These are phyloP conservation scores for Apoderus coryli DNA, from an alignment of 2,888 invertebrate species.

Conservation along the genomic window DNA sequence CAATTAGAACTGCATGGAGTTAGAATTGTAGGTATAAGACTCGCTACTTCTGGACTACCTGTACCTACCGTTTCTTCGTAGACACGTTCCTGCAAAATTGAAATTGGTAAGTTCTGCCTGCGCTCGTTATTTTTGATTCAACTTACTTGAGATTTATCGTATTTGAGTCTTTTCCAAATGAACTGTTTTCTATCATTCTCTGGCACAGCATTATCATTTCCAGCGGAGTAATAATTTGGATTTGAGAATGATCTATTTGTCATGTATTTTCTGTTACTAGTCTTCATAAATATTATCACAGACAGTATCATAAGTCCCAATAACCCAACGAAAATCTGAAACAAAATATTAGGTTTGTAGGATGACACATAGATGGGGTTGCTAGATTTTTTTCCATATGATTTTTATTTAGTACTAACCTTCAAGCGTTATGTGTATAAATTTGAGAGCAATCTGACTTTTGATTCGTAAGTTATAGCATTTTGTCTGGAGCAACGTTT, in stretches of 20 bases:
- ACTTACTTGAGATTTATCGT: slow-evolving; percentile 59
- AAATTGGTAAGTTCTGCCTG: too few relatives aligned
- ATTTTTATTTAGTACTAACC: too few relatives aligned
- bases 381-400: too few relatives aligned
- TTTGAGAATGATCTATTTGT: slow-evolving; percentile 67
- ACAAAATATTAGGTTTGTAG: too few relatives aligned
- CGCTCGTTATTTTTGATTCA: too few relatives aligned
- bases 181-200: slow-evolving; percentile 40
- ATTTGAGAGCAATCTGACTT: too few relatives aligned
- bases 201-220: slow-evolving; percentile 23
- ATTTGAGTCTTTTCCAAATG: slow-evolving; percentile 62
- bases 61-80: slow-evolving; percentile 34
- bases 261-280: slow-evolving; percentile 36
- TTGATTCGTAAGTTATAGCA: too few relatives aligned
- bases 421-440: too few relatives aligned
- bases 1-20: slow-evolving; percentile 41
- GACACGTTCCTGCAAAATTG: slow-evolving; percentile 40
- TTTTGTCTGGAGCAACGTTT: too few relatives aligned
- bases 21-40: slow-evolving; percentile 46
- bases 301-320: too few relatives aligned
- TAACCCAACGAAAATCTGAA: too few relatives aligned
- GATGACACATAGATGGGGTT: too few relatives aligned
- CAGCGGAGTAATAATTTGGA: slow-evolving; percentile 59
- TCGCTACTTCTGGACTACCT: slow-evolving; percentile 54
- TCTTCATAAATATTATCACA: slow-evolving; percentile 31